These are phyloP conservation scores for Deroptyus accipitrinus DNA, from an alignment of 2,113 vertebrate genomes.

Conservation along the genomic window DNA sequence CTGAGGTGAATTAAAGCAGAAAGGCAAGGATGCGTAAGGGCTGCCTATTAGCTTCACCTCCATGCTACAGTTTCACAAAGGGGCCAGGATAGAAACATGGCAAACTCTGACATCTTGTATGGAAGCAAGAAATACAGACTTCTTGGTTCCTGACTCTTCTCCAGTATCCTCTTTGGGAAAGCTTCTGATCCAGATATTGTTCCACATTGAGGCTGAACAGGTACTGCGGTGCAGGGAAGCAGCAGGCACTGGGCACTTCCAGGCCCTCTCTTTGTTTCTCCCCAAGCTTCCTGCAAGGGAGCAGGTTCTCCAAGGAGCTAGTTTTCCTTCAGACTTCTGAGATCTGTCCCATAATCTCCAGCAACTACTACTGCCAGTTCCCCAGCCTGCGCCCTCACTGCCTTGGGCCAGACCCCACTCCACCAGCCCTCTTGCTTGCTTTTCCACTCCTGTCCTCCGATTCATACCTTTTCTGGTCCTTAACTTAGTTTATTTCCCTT, in stretches of 20 bases:
- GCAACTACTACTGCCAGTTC: neutral
- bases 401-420: neutral
- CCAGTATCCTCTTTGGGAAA: neutral
- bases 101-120: neutral
- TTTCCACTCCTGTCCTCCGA: neutral
- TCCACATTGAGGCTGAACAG: accelerated
- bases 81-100: neutral
- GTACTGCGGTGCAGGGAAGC: accelerated
- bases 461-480: neutral
- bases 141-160: neutral
- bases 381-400: neutral
- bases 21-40: neutral
- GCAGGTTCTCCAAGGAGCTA: neutral
- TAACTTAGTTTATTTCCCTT: neutral
- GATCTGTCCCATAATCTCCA: neutral
- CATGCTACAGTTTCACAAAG: neutral
- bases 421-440: neutral
- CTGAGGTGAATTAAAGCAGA: neutral
- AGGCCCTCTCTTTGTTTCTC: neutral
- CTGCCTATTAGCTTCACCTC: neutral
- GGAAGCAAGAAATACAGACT: neutral
- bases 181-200: neutral
- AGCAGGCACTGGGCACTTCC: neutral
- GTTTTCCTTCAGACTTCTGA: neutral
- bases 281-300: neutral